Evolutionary conservation across 2,797 vertebrate genomes (phyloP), one percentile per base, ranked within the genome.

Genomic region (Cirrhinus mrigala): DNA sequence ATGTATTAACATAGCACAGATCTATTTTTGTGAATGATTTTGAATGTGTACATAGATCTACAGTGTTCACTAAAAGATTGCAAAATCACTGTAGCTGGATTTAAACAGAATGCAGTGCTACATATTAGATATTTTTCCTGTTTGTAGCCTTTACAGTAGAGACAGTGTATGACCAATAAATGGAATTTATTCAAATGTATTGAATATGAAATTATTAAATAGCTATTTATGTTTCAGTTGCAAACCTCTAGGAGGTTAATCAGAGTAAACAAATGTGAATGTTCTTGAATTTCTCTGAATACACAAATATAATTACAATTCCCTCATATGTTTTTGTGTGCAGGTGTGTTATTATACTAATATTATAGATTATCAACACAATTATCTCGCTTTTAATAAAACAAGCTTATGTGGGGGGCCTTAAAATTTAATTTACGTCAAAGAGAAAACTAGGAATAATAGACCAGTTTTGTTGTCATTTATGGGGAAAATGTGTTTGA

Each of bases 271-370:
- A n/a, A 88, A 83, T 83, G 29, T 74, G 73, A 87, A 91, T 88
- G n/a, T 81, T 27, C 29, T 40, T 90, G 87, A 89, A 89, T 92
- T 89, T 91, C 92, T 89, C 88, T 85, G 79, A 84, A 84, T 80
- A 91, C 91, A 91, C 91, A 91, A 93, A 93, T 91, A 93, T 92
- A 92, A 8, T 4, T 37, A 37, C n/a, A 54, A 56, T 44, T 71
- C 6, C 46, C 46, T 48, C 10, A 3, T 66, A 7, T 80, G 68
- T 92, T 87, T 70, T 60, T 79, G n/a, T 70, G 20, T 54, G 40
- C 40, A 3, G 8, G 29, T 56, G 56, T 74, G 40, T 73, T 82
- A 44, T 46, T 6, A 40, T 6, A 4, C 2, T 70, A 15, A 58
- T n/a, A 16, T 5, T 22, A 37, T 14, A 54, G 5, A 16, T 70